phyloP scores from a whole-genome alignment of 2,797 vertebrate genomes.

The Enteromius thamalakanensis region DNA sequence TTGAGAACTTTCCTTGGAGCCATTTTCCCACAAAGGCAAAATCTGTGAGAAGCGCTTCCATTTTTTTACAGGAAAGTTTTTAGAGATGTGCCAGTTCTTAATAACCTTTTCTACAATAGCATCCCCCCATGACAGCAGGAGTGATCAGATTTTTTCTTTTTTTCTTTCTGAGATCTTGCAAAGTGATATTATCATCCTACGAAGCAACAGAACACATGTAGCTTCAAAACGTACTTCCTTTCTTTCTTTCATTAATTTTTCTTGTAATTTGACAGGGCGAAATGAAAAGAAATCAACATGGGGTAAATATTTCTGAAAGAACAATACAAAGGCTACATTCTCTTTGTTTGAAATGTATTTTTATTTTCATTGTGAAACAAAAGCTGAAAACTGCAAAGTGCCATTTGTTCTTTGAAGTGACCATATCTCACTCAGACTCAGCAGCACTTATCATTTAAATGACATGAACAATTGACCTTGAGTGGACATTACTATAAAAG shows the following conservation, averaged over 20 bases:
- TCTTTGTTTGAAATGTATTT: neutral
- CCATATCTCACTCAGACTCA: neutral
- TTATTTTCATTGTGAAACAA: neutral
- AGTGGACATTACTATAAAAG: conserved; percentile 50
- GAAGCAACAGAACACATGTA: neutral
- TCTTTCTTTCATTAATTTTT: neutral
- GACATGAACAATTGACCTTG: conserved; percentile 63
- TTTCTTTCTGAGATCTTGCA: neutral
- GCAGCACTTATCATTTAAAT: conserved; percentile 47
- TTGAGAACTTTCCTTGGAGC: neutral
- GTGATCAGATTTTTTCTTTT: neutral
- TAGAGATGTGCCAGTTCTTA: neutral
- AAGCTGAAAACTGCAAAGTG: neutral
- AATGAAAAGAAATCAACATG: neutral
- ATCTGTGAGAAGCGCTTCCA: neutral
- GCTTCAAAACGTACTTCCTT: neutral
- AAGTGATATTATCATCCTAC: neutral
- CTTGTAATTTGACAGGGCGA: neutral
- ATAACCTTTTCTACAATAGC: neutral
- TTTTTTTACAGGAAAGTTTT: neutral
- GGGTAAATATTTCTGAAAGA: conserved; percentile 1
- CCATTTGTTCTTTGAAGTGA: neutral
- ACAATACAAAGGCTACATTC: neutral
- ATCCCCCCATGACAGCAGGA: neutral
- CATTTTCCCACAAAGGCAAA: neutral